These are phyloP conservation scores for Drosophila atroscutellata DNA, from an alignment of 2,888 invertebrate species.

Conservation along the genomic window DNA sequence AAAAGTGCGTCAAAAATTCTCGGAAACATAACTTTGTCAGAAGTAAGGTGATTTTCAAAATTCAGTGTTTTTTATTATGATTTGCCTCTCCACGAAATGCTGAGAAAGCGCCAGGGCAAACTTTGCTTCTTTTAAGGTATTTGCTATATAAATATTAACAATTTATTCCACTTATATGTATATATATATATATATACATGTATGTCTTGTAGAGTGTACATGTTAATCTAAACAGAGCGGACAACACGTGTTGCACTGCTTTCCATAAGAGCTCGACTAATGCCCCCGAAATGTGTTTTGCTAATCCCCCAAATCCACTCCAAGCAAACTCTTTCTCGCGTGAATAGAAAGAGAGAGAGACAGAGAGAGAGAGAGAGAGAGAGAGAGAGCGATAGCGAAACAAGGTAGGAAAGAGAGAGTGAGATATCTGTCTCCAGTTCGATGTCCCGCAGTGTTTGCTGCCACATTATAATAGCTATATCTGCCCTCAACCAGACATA, in stretches of 20 bases:
- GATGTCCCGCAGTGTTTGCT: conserved; percentile 25
- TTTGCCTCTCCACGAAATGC: background rate
- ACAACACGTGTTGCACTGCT: conserved; percentile 14
- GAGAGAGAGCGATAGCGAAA: background rate
- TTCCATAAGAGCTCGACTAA: conserved; percentile 1
- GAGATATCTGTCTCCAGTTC: conserved; percentile 8
- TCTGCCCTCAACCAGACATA: background rate
- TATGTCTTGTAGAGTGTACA: background rate
- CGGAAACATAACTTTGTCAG: background rate
- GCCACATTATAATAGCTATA: conserved; percentile 25
- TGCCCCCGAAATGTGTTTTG: conserved; percentile 11
- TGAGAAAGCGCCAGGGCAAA: background rate
- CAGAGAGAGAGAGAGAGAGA: background rate
- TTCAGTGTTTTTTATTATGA: background rate
- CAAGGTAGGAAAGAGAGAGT: background rate
- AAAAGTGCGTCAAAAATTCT: background rate
- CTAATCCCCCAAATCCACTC: conserved; percentile 13
- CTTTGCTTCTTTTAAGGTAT: background rate
- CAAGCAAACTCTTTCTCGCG: conserved; percentile 29
- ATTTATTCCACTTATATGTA: background rate
- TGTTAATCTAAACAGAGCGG: conserved; percentile 5
- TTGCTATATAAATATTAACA: background rate
- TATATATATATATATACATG: background rate
- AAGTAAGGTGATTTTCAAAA: background rate
- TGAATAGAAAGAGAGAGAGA: background rate